A percentile compares a stretch with the other conserved stretches of the same genome.
These are phyloP conservation scores for Hephaestus fuliginosus DNA, from an alignment of 2,797 vertebrate genomes.

Conservation along the genomic window DNA sequence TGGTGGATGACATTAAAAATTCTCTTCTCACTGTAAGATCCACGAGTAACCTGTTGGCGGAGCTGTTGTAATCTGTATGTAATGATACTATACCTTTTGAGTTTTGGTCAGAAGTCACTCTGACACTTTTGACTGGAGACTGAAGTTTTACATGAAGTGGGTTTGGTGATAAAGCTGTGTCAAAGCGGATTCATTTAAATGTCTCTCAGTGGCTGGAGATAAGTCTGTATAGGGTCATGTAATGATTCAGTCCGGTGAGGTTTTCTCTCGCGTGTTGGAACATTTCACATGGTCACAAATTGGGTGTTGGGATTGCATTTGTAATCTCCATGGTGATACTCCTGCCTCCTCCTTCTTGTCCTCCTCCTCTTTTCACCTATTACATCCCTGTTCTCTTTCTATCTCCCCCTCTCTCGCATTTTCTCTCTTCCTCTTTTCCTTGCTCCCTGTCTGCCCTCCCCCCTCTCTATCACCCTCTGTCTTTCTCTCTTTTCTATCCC, in stretches of 20 bases:
- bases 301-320: conserved; percentile 64
- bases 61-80: conserved; percentile 42
- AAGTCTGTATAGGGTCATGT: conserved; percentile 29
- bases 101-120: not conserved
- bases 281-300: conserved; percentile 55
- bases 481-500: conserved; percentile 61
- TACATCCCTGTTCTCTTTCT: conserved; percentile 38
- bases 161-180: conserved; percentile 40
- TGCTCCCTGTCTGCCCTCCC: not conserved
- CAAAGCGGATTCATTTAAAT: conserved; percentile 51
- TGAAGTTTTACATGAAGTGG: conserved; percentile 5
- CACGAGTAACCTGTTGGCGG: conserved; percentile 17
- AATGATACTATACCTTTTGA: not conserved
- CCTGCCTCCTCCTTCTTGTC: conserved; percentile 10
- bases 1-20: not conserved
- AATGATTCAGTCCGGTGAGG: conserved; percentile 38
- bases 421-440: conserved; percentile 32
- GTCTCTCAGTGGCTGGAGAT: conserved; percentile 30
- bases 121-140: conserved; percentile 11
- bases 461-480: conserved; percentile 35
- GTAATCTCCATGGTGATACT: conserved; percentile 65
- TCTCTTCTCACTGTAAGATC: not conserved
- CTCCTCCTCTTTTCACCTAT: conserved; percentile 35
- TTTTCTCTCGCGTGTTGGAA: conserved; percentile 45
- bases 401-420: conserved; percentile 36